Percentiles rank a stretch among this genome's conserved stretches.
These are phyloP conservation scores for Drosophila basisetae DNA, from an alignment of 2,888 invertebrate genomes.

Conservation along the genomic window DNA sequence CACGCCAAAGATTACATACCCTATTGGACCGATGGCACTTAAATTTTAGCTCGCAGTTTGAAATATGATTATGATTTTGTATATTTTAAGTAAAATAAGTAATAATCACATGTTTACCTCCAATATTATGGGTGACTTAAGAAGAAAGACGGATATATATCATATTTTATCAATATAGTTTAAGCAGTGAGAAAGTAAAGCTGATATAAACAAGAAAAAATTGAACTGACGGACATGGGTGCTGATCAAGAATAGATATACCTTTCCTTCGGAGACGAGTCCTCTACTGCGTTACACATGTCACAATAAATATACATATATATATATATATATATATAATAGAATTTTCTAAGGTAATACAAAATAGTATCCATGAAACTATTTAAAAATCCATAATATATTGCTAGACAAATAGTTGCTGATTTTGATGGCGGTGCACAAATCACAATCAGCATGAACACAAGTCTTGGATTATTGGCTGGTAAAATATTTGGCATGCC, in stretches of 20 bases:
- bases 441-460: neutral
- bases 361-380: neutral
- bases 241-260: neutral
- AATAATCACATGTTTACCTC: neutral
- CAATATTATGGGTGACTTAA: neutral
- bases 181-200: neutral
- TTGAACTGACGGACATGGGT: neutral
- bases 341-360: neutral
- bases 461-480: constrained; percentile 51
- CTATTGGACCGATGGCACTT: neutral
- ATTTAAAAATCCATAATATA: neutral
- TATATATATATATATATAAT: neutral
- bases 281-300: neutral
- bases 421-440: neutral
- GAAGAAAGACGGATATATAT: neutral
- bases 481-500: constrained; percentile 55
- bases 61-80: neutral
- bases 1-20: neutral
- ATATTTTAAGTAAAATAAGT: too few species aligned
- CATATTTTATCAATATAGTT: neutral
- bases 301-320: neutral
- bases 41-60: neutral
- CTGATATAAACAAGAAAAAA: neutral
- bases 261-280: neutral
- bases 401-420: constrained; percentile 1